phyloP scores from a whole-genome alignment of 2,113 vertebrate species.

The Sapajus apella region DNA sequence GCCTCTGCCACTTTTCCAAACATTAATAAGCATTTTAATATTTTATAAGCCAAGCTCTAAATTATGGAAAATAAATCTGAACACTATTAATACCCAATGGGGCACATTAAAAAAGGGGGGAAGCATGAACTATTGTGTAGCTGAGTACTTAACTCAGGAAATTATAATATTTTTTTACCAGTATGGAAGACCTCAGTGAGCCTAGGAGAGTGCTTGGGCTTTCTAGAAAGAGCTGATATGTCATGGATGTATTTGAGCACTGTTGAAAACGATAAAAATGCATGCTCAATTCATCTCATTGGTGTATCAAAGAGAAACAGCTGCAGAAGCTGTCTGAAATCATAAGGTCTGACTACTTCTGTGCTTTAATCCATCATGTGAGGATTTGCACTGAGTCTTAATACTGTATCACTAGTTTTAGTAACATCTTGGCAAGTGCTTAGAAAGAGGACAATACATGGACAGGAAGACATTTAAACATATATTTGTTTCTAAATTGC shows the following conservation, averaged over 20 bases:
- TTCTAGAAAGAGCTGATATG: constrained; percentile 31
- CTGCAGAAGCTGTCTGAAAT: constrained; percentile 11
- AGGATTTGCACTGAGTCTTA: constrained; percentile 58
- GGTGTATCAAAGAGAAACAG: constrained; percentile 2
- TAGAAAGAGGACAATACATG: neutral
- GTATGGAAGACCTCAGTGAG: neutral
- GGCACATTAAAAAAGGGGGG: constrained; percentile 48
- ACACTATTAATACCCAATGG: constrained; percentile 64
- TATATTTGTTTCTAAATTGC: constrained; percentile 40
- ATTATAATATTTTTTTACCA: constrained; percentile 31
- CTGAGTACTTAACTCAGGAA: constrained; percentile 38
- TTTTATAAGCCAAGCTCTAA: constrained; percentile 76
- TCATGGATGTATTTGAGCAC: constrained; percentile 19
- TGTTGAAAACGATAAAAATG: constrained; percentile 47
- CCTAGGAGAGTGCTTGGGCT: neutral
- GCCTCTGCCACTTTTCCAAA: constrained; percentile 65
- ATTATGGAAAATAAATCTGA: constrained; percentile 75
- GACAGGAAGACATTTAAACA: neutral
- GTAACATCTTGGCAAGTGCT: constrained; percentile 14
- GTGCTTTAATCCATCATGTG: neutral
- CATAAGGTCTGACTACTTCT: constrained; percentile 38
- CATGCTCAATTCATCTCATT: constrained; percentile 14
- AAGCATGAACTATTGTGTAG: neutral
- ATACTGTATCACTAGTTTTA: constrained; percentile 32
- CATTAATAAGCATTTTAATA: constrained; percentile 76